These are phyloP conservation scores for Cynopterus sphinx DNA, from an alignment of 2,797 vertebrate species.

Conservation along the genomic window DNA sequence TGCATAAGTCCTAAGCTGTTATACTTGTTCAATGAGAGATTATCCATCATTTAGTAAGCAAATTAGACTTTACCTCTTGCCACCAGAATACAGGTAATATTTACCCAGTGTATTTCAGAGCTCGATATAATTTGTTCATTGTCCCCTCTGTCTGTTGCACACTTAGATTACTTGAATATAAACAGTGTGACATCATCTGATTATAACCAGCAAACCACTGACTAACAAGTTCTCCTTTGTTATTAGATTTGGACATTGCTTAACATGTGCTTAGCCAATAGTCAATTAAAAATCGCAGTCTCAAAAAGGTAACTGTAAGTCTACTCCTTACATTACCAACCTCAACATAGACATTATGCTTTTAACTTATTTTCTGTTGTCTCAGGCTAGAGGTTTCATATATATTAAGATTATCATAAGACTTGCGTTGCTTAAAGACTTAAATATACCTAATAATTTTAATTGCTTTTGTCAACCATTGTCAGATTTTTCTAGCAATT, in stretches of 20 bases:
- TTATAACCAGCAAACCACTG: background rate
- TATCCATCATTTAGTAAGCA: background rate
- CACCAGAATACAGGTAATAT: background rate
- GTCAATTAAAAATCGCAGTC: conserved; percentile 70
- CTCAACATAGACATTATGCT: conserved; percentile 58
- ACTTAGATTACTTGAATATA: background rate
- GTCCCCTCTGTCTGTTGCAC: background rate
- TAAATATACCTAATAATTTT: background rate
- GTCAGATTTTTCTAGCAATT: conserved; percentile 59
- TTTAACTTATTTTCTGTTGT: conserved; percentile 65
- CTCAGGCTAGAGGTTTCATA: conserved; percentile 53
- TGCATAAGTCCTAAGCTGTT: background rate
- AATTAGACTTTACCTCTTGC: background rate
- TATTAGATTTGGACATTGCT: conserved; percentile 39
- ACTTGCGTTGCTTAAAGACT: background rate
- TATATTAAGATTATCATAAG: conserved; percentile 69
- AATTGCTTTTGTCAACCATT: conserved; percentile 72
- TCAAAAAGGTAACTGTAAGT: conserved; percentile 74
- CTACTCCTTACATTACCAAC: conserved; percentile 68
- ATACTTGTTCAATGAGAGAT: background rate
- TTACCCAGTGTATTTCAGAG: background rate
- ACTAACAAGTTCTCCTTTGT: background rate
- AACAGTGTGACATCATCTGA: background rate
- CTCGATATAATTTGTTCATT: background rate
- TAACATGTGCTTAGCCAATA: conserved; percentile 74